phyloP scores from a whole-genome alignment of 2,113 vertebrate genomes.

The Urocolius indicus region DNA sequence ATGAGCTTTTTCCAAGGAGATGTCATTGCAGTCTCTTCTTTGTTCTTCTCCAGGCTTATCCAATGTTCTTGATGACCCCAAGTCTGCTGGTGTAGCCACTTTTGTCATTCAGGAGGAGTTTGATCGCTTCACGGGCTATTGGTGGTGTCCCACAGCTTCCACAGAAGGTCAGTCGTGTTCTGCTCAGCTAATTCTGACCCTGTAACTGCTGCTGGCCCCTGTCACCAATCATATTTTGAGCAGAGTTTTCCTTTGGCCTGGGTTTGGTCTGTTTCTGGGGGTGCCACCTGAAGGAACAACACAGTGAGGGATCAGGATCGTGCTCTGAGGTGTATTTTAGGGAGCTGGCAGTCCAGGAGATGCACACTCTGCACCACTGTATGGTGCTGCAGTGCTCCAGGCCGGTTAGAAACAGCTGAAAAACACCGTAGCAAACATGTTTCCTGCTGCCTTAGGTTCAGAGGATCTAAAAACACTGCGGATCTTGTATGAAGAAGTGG shows the following conservation, averaged over 20 bases:
- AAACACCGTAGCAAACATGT: not conserved
- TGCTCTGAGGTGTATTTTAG: not conserved
- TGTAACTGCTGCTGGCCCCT: not conserved
- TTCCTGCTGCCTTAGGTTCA: slow-evolving; percentile 68
- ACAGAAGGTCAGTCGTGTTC: slow-evolving; percentile 81
- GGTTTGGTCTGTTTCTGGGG: not conserved
- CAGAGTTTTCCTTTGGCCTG: not conserved
- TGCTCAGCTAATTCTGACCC: not conserved
- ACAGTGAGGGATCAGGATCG: not conserved
- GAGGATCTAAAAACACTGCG: slow-evolving; percentile 85
- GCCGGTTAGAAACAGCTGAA: not conserved
- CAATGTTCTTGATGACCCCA: slow-evolving; percentile 92
- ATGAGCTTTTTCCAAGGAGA: not conserved
- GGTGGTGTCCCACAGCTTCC: slow-evolving; percentile 91
- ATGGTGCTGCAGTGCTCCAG: not conserved
- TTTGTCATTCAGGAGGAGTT: slow-evolving; percentile 99
- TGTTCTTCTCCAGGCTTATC: slow-evolving; percentile 80
- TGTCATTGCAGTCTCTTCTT: not conserved
- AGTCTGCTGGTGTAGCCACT: slow-evolving; percentile 94
- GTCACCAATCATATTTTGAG: not conserved
- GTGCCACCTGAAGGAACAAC: not conserved
- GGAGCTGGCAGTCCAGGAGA: not conserved
- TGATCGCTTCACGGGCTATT: slow-evolving; percentile 96
- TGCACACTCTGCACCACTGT: not conserved
- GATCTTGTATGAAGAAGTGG: slow-evolving; percentile 94